Percentiles rank a stretch among this genome's conserved stretches.
phyloP scores from a whole-genome alignment of 2,113 vertebrate species.

The Marcusenius ussheri region DNA sequence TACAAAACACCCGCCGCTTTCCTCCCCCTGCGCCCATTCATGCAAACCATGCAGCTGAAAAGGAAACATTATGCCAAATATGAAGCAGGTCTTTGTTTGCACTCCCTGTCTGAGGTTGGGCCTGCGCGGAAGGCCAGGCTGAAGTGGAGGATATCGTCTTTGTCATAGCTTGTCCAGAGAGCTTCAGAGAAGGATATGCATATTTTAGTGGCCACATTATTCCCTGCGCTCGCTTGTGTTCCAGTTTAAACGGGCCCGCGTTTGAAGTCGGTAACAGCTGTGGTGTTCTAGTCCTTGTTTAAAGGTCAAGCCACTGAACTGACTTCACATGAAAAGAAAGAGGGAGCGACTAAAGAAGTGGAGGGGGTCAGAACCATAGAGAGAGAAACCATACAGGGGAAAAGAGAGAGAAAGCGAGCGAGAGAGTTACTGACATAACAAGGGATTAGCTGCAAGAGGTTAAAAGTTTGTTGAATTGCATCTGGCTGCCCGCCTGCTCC shows the following conservation, averaged over 20 bases:
- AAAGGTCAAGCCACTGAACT: constrained; percentile 63
- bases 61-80: constrained; percentile 14
- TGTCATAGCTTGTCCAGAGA: constrained; percentile 47
- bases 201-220: constrained; percentile 67
- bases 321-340: constrained; percentile 61
- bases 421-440: constrained; percentile 54
- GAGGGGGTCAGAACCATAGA: constrained; percentile 34
- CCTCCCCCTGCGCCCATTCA: neutral
- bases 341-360: constrained; percentile 26
- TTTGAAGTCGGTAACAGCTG: constrained; percentile 71
- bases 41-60: neutral
- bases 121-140: neutral
- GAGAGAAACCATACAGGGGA: constrained; percentile 27
- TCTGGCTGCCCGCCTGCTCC: constrained; percentile 68
- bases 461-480: constrained; percentile 68
- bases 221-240: constrained; percentile 20
- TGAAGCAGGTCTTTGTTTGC: constrained; percentile 9
- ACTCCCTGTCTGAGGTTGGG: neutral
- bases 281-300: constrained; percentile 66
- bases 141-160: constrained; percentile 35
- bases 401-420: constrained; percentile 49
- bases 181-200: constrained; percentile 58
- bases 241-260: constrained; percentile 47
- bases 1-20: neutral
- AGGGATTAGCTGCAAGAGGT: constrained; percentile 66